Evolutionary conservation across 2,888 invertebrate species (phyloP).

Genomic region (Rhogogaster chlorosoma): DNA sequence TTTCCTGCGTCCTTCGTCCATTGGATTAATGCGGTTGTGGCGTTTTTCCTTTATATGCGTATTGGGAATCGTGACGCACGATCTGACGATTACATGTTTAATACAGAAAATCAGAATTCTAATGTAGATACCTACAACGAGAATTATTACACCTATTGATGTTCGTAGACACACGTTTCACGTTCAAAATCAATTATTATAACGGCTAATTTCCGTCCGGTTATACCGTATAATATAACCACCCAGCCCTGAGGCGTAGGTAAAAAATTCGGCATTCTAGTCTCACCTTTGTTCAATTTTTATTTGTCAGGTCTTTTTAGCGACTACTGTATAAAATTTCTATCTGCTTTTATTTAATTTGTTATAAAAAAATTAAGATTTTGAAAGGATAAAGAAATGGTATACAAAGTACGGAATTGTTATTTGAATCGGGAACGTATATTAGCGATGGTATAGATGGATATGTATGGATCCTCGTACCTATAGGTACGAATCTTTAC

Average conservation of each 20-base stretch:
- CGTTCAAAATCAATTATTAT: background rate
- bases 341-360: no score
- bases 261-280: background rate
- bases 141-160: background rate
- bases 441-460: background rate
- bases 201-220: background rate
- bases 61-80: background rate
- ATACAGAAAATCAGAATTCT: background rate
- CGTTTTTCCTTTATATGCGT: background rate
- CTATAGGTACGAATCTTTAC: conserved; percentile 1
- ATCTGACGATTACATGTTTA: background rate
- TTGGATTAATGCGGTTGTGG: background rate
- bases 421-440: no score
- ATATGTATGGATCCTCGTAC: background rate
- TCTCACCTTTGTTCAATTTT: background rate
- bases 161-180: background rate
- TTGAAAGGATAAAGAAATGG: no score
- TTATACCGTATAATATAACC: background rate
- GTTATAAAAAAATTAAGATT: no score
- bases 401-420: no score
- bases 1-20: background rate
- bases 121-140: background rate
- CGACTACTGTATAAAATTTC: no score
- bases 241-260: background rate
- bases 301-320: no score